Conservation (phyloP, 2,797 vertebrate genomes). For the Lutra lutra region DNA sequence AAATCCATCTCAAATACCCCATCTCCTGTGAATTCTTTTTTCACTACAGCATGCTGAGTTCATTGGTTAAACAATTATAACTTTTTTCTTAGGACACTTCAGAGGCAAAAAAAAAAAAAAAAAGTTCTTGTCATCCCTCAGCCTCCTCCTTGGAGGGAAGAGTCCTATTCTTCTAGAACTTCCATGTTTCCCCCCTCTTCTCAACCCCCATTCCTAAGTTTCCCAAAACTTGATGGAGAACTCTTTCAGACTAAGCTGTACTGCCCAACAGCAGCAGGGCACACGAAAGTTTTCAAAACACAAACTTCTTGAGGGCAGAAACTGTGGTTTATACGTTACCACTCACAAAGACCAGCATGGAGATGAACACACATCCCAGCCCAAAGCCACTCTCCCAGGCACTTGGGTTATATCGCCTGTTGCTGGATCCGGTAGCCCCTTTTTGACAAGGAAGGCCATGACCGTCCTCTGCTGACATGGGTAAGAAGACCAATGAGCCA, state of each 20-base stretch:
- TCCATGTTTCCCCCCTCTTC: neutral
- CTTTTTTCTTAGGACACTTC: neutral
- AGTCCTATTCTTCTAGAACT: neutral
- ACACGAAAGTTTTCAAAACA: neutral
- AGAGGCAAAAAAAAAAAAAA: neutral
- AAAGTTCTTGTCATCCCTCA: neutral
- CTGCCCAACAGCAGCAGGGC: neutral
- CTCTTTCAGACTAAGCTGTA: neutral
- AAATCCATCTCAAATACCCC: neutral
- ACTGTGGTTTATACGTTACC: neutral
- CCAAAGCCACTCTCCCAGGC: neutral
- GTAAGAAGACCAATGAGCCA: neutral
- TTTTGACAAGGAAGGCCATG: neutral
- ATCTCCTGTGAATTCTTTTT: neutral
- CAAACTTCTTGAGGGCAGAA: neutral
- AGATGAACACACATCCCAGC: neutral
- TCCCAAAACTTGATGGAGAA: neutral
- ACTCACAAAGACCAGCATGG: neutral
- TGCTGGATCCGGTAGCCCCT: rapidly evolving
- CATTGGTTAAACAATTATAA: neutral
- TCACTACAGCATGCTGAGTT: neutral
- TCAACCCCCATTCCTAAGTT: neutral
- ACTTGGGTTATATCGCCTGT: neutral
- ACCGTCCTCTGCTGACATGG: neutral
- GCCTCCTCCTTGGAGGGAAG: neutral